phyloP scores from a whole-genome alignment of 2,113 vertebrate species.

The Epinephelus fuscoguttatus region DNA sequence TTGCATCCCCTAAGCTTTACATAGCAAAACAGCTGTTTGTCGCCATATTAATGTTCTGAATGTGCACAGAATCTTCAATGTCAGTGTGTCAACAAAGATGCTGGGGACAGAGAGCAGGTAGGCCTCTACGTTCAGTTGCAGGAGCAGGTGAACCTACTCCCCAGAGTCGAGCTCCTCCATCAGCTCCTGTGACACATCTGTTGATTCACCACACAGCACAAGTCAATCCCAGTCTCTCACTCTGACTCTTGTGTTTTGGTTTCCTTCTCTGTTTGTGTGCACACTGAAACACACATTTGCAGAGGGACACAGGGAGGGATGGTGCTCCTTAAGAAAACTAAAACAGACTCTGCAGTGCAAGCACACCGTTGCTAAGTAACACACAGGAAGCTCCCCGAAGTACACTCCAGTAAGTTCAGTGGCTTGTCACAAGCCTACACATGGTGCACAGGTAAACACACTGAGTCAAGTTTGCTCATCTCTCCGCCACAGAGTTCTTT shows the following conservation, averaged over 20 bases:
- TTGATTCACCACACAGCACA: constrained; percentile 30
- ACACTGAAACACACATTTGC: constrained; percentile 28
- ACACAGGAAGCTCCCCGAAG: constrained; percentile 72
- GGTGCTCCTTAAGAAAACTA: constrained; percentile 61
- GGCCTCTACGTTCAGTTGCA: background rate
- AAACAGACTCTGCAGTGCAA: constrained; percentile 61
- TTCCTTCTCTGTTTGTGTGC: constrained; percentile 6
- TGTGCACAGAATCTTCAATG: too few relatives aligned
- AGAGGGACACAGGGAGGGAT: constrained; percentile 5
- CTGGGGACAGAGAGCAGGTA: background rate
- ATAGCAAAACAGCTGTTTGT: too few relatives aligned
- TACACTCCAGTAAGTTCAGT: constrained; percentile 64
- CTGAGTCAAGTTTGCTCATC: constrained; percentile 49
- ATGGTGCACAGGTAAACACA: constrained; percentile 70
- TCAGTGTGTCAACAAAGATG: too few relatives aligned
- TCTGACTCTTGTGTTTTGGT: background rate
- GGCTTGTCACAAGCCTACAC: constrained; percentile 71
- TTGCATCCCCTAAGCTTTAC: too few relatives aligned
- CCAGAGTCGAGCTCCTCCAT: constrained; percentile 1
- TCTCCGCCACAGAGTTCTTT: constrained; percentile 1
- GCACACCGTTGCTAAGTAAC: constrained; percentile 82
- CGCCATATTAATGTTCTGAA: too few relatives aligned
- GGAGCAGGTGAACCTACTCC: background rate
- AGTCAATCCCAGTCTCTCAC: background rate
- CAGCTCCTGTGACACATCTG: constrained; percentile 39